phyloP scores from a whole-genome alignment of 2,113 vertebrate species.

The Ciconia stormi region DNA sequence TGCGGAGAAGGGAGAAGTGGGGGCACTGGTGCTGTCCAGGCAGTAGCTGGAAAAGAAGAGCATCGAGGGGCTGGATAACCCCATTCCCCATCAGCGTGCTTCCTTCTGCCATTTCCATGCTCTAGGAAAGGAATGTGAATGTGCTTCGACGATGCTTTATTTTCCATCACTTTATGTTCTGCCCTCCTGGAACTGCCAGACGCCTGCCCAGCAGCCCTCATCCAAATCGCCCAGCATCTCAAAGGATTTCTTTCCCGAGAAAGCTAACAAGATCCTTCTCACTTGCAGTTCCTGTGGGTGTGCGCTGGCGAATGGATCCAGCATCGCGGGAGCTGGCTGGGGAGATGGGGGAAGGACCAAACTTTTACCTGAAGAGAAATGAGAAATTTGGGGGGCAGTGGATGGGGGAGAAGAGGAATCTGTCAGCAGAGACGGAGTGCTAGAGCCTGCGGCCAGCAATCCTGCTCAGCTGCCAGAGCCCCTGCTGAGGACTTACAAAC shows the following conservation, averaged over 20 bases:
- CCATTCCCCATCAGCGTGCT: rapidly evolving
- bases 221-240: background rate
- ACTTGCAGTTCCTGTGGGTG: rapidly evolving
- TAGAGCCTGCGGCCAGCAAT: background rate
- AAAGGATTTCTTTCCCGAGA: background rate
- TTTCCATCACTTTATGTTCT: background rate
- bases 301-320: background rate
- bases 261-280: background rate
- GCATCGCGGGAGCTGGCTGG: background rate
- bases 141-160: rapidly evolving
- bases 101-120: background rate
- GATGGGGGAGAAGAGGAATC: background rate
- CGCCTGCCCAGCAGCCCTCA: background rate
- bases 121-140: background rate
- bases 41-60: background rate
- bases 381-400: background rate
- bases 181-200: background rate
- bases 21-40: background rate
- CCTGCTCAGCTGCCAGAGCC: background rate
- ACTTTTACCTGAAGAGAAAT: background rate
- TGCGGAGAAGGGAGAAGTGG: background rate
- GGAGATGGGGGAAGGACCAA: background rate
- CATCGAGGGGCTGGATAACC: background rate
- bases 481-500: background rate
- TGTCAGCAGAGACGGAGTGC: background rate